These are phyloP conservation scores for Darevskia mixta DNA, from an alignment of 2,797 vertebrate species.

Conservation along the genomic window DNA sequence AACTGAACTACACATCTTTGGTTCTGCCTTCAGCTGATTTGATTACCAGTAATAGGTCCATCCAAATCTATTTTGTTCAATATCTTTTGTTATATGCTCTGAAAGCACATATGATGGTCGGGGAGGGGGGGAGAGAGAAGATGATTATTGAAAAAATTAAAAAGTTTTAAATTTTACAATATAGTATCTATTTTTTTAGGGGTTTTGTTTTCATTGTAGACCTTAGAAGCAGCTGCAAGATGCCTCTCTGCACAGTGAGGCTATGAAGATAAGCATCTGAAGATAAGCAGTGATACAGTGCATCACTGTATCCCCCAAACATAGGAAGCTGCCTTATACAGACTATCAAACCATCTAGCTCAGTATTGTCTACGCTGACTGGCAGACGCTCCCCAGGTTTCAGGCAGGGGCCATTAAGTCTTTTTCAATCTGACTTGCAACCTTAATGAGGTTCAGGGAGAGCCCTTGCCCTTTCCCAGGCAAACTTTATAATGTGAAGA, in stretches of 20 bases:
- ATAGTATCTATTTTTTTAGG: not conserved
- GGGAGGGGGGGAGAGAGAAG: not conserved
- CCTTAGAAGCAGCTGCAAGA: not conserved
- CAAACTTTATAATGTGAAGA: too few species aligned
- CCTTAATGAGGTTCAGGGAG: not conserved
- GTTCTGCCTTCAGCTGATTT: conserved; percentile 39
- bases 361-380: too few species aligned
- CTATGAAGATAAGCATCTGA: not conserved
- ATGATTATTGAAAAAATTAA: not conserved
- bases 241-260: not conserved
- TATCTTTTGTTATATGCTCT: conserved; percentile 4
- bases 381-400: too few species aligned
- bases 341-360: too few species aligned
- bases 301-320: not conserved
- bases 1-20: conserved; percentile 62
- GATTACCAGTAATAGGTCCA: conserved; percentile 1
- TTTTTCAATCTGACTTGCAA: not conserved
- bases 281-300: not conserved
- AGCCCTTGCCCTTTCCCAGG: not conserved
- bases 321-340: too few species aligned
- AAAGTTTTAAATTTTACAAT: not conserved
- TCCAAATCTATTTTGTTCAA: conserved; percentile 2
- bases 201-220: too few species aligned
- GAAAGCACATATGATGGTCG: not conserved
- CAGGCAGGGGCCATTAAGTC: too few species aligned